A percentile compares a stretch with the other conserved stretches of the same genome.
These are phyloP conservation scores for Rhineura floridana DNA, from an alignment of 2,113 vertebrate species.

Conservation along the genomic window DNA sequence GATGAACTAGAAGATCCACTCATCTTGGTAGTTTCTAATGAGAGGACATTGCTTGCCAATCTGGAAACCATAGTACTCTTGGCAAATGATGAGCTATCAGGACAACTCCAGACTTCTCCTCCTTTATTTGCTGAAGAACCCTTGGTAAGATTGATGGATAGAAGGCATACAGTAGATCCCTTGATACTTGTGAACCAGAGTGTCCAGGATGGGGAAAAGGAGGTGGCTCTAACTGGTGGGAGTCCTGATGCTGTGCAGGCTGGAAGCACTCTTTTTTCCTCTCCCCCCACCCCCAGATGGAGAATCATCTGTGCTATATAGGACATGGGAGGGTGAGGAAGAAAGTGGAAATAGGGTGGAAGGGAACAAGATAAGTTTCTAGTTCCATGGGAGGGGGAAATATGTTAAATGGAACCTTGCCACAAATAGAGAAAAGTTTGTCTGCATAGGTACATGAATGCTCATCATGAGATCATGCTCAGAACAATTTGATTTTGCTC, in stretches of 20 bases:
- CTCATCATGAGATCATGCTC: constrained; percentile 39
- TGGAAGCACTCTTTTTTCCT: background rate
- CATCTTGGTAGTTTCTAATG: too few species aligned
- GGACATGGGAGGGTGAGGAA: background rate
- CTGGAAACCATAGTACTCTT: too few species aligned
- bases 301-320: background rate
- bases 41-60: too few species aligned
- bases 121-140: background rate
- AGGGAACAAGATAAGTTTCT: constrained; percentile 69
- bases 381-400: constrained; percentile 1
- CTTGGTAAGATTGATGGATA: too few species aligned
- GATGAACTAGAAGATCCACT: too few species aligned
- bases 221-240: too few species aligned
- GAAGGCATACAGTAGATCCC: background rate
- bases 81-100: background rate
- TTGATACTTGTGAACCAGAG: background rate
- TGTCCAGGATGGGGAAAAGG: too few species aligned
- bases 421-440: constrained; percentile 56
- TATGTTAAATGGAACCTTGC: constrained; percentile 51
- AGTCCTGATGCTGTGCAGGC: background rate
- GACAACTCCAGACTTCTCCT: background rate
- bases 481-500: constrained; percentile 30
- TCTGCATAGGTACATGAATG: constrained; percentile 48
- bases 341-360: background rate
- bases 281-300: background rate